These are phyloP conservation scores for Peucedramus taeniatus DNA, from an alignment of 2,113 vertebrate species.

Conservation along the genomic window DNA sequence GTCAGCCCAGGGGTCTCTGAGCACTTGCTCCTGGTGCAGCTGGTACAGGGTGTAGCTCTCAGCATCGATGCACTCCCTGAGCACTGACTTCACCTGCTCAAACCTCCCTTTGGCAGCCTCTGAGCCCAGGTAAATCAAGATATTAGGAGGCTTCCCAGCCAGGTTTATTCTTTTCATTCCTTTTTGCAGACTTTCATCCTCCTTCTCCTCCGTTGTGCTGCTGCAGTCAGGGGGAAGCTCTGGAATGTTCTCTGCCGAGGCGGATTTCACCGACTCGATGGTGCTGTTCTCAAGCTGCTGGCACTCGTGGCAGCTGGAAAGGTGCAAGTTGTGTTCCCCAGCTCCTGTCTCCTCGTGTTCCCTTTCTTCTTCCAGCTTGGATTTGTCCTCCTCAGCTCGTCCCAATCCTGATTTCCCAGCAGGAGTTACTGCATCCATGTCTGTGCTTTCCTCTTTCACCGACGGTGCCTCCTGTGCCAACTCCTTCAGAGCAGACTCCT, in stretches of 20 bases:
- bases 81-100: slow-evolving; percentile 59
- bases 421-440: neutral
- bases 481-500: slow-evolving; percentile 71
- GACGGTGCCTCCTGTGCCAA: neutral
- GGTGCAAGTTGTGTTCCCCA: slow-evolving; percentile 77
- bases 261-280: slow-evolving; percentile 86
- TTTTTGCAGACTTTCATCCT: neutral
- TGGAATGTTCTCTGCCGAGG: slow-evolving; percentile 86
- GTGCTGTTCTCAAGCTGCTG: slow-evolving; percentile 91
- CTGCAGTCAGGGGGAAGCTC: slow-evolving; percentile 77
- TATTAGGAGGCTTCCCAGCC: slow-evolving; percentile 80
- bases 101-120: slow-evolving; percentile 48
- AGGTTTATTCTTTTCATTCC: slow-evolving; percentile 18
- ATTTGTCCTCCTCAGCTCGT: neutral
- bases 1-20: slow-evolving; percentile 86
- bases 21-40: slow-evolving; percentile 75
- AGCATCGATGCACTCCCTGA: slow-evolving; percentile 77
- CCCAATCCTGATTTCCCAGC: neutral
- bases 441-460: neutral
- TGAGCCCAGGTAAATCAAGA: slow-evolving; percentile 83
- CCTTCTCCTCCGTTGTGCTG: neutral
- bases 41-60: slow-evolving; percentile 83
- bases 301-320: slow-evolving; percentile 91
- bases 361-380: neutral
- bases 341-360: neutral